Evolutionary conservation across 1,140 invertebrate species (phyloP), one percentile per base, ranked within the genome.

Genomic region (Harlomillsia oculata): DNA sequence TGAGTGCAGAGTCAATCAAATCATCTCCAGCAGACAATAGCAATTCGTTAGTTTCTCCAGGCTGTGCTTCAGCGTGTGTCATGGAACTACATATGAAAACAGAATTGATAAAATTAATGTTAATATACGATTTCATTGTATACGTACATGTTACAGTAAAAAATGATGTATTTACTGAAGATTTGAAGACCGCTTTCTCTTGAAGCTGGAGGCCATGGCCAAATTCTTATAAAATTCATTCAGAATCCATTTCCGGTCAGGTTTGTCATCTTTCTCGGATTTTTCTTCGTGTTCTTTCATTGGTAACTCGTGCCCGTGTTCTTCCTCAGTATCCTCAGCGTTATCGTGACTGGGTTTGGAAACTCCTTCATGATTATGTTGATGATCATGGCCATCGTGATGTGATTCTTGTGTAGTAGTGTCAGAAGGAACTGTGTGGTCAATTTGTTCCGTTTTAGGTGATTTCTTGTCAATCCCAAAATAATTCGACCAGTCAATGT

Each of bases 401-500:
- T 52, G 40, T n/a, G 44, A 9, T 16, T 52, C 20, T 1, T 26
- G 23, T n/a, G 16, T n/a, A n/a, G 21, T 25, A 8, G 39, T 4
- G 20, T 32, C 48, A 5, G 41, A 30, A 13, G 32, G 2, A 13
- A 11, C 23, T 43, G n/a, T 34, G 25, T 8, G 23, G 13, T 9
- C 5, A 21, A 25, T 13, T 9, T 20, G 34, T 34, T 16, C 37
- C 5, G 2, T 49, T 5, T 20, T 25, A 11, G 28, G 34, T 5
- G 39, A 3, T 57, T 84, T 81, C 50, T 83, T 78, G 69, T 89
- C 85, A 43, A 87, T 77, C 0, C 87, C 87, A 66, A 89, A 89
- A 63, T 89, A 88, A 46, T 86, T 78, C 0, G 84, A 85, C 87
- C 85, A 89, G 62, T 88, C 80, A 32, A 88, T 79, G 11, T 83